Evolutionary conservation across 2,797 vertebrate genomes (phyloP), one percentile per base, ranked within the genome.

Genomic region (Sebastes taczanowskii): DNA sequence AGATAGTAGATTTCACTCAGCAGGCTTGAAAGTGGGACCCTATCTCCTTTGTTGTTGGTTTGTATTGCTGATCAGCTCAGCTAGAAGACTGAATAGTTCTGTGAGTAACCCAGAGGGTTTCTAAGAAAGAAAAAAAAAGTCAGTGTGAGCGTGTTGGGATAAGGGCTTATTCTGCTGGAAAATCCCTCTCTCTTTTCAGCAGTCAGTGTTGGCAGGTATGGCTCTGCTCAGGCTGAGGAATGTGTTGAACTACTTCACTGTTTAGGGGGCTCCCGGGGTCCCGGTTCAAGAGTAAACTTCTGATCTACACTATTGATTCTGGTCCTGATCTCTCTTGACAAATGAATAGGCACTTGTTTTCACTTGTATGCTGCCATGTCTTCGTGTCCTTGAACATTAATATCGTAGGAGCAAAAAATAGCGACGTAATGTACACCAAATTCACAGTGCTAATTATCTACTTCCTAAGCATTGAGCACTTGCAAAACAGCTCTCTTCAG

Each of bases 161-260:
- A 73, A 88, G 59, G 58, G 77, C 68, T 85, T 80, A 73, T 85
- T 89, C 81, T 78, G 55, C 69, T 82, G 76, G 82, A 87, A 92
- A 88, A 79, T 69, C 85, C 82, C 75, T 78, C 62, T 72, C 60
- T 72, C 60, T 81, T 77, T 87, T 89, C 79, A 86, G 76, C 69
- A 71, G 77, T 84, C 77, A 58, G 4, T 81, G 77, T 85, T 91
- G 86, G 87, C 89, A 91, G 88, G 88, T 89, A 78, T 67, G 80
- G 72, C 86, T 87, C 85, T 86, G 78, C 78, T 77, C 64, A 35
- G 56, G 72, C 84, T 67, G 55, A 85, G 84, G 84, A 93, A 94
- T 91, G 84, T 84, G 64, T 87, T 85, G 68, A 83, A 72, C 76
- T 78, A 53, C 85, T 90, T 80, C 69, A 70, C 68, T 6, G 20